A percentile compares a stretch with the other conserved stretches of the same genome.
These are phyloP conservation scores for Petaurus breviceps DNA, from an alignment of 2,113 vertebrate genomes.

Conservation along the genomic window DNA sequence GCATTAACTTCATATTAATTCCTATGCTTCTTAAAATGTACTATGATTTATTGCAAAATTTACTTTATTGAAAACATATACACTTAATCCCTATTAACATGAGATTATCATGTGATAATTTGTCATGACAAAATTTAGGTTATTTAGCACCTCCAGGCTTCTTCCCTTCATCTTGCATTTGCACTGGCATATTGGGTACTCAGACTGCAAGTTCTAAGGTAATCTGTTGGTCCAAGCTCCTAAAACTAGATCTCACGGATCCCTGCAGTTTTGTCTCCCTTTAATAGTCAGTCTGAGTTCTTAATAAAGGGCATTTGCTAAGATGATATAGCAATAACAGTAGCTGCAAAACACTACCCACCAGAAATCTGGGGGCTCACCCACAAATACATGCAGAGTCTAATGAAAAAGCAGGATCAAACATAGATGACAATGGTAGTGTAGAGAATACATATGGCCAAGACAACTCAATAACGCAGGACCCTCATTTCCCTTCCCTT, in stretches of 20 bases:
- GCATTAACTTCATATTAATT: background rate
- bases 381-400: background rate
- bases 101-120: background rate
- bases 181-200: background rate
- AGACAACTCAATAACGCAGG: background rate
- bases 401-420: background rate
- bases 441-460: background rate
- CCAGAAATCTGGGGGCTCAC: background rate
- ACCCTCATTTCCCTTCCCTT: background rate
- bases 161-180: background rate
- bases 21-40: background rate
- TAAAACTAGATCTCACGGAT: background rate
- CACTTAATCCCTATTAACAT: background rate
- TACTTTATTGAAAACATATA: background rate
- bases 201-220: background rate
- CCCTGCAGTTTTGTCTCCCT: background rate
- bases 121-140: background rate
- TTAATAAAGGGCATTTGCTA: background rate
- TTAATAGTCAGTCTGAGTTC: background rate
- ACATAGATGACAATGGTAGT: background rate
- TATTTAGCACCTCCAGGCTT: background rate
- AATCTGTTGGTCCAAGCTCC: background rate
- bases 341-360: background rate
- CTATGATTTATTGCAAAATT: background rate
- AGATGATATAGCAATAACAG: background rate